Conservation (phyloP, 1,140 invertebrate species). For the Zaprionus camerounensis region DNA sequence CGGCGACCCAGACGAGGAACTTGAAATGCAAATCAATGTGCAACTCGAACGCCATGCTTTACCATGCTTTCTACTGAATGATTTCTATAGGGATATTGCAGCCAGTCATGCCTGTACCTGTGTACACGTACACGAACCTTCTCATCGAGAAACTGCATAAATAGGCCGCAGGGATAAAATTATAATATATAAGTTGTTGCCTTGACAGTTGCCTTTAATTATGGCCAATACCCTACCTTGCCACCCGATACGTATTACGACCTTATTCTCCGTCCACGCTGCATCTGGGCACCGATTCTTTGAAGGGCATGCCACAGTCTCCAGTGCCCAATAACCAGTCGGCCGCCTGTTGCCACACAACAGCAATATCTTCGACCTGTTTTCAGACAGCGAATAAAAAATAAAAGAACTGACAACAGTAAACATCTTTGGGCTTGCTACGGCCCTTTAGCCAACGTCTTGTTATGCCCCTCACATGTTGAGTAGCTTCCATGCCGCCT, state of each 20-base stretch:
- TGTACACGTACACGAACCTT: constrained; percentile 39
- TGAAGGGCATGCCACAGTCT: constrained; percentile 24
- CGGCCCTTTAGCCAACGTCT: constrained; percentile 28
- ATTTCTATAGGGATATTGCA: constrained; percentile 20
- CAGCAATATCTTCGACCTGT: constrained; percentile 36
- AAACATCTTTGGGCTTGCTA: constrained; percentile 32
- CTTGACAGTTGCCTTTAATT: constrained; percentile 79
- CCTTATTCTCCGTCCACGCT: background rate
- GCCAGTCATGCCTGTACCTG: constrained; percentile 38
- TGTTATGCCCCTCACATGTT: constrained; percentile 23
- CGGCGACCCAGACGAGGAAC: constrained; percentile 26
- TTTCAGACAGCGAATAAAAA: constrained; percentile 35
- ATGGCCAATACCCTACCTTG: constrained; percentile 52
- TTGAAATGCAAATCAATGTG: constrained; percentile 67
- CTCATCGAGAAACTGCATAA: constrained; percentile 57
- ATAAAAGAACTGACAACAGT: constrained; percentile 40
- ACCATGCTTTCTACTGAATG: constrained; percentile 61
- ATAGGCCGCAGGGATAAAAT: constrained; percentile 81
- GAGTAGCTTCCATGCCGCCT: constrained; percentile 8
- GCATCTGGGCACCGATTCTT: background rate
- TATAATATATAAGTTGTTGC: constrained; percentile 78
- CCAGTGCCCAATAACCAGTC: background rate
- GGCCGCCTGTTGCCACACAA: background rate
- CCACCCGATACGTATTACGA: background rate
- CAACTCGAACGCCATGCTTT: constrained; percentile 13